phyloP scores from a whole-genome alignment of 2,113 vertebrate species.

The Pithys albifrons region DNA sequence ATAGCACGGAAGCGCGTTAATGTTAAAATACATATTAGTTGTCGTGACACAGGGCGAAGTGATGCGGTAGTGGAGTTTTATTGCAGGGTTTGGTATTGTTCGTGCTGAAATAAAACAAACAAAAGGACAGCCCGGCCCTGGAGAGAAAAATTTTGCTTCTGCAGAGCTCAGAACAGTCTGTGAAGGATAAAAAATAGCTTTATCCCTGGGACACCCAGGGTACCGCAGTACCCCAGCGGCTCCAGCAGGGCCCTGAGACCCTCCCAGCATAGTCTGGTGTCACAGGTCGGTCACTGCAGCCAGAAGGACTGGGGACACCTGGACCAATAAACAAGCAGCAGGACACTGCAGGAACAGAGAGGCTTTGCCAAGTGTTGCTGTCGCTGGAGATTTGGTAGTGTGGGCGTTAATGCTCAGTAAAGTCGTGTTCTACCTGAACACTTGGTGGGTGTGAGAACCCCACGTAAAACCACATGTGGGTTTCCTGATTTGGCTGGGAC shows the following conservation, averaged over 20 bases:
- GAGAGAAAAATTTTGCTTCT: background rate
- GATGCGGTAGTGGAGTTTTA: background rate
- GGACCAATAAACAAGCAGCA: fast-evolving
- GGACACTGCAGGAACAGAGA: background rate
- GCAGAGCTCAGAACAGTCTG: background rate
- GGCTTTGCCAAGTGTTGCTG: background rate
- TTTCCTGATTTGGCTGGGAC: background rate
- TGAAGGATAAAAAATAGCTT: background rate
- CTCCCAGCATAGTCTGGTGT: background rate
- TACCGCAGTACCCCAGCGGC: background rate
- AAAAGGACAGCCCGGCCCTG: background rate
- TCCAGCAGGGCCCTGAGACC: background rate
- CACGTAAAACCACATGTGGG: background rate
- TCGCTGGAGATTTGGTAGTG: fast-evolving
- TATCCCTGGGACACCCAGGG: fast-evolving
- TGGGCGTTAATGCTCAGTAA: background rate
- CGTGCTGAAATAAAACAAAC: background rate
- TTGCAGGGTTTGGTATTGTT: background rate
- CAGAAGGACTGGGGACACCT: background rate
- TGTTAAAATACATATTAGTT: background rate
- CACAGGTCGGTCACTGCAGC: background rate
- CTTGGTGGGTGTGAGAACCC: background rate
- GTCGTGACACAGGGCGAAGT: fast-evolving
- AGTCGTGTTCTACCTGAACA: fast-evolving
- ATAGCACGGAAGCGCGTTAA: background rate